Conservation (phyloP, 1,140 invertebrate genomes). For the Apolygus lucorum region DNA sequence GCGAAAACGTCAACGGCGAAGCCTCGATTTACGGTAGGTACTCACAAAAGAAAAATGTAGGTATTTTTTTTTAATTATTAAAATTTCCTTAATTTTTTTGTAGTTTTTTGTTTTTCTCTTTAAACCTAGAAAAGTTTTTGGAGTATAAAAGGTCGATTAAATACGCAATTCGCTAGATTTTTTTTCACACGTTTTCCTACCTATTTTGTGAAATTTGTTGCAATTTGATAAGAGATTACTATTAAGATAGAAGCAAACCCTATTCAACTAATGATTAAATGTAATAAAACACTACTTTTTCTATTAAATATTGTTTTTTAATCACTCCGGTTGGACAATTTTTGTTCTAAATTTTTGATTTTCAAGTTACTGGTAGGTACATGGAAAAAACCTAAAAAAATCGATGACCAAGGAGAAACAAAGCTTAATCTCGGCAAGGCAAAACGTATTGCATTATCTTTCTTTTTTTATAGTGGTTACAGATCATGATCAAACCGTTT, state of each 20-base stretch:
- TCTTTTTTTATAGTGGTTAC: neutral
- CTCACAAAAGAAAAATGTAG: too few relatives aligned
- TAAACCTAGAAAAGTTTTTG: neutral
- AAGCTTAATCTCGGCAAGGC: neutral
- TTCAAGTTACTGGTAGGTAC: too few relatives aligned
- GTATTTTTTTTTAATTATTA: too few relatives aligned
- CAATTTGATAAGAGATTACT: neutral
- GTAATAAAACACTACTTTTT: neutral
- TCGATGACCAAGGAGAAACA: neutral
- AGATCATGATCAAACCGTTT: neutral
- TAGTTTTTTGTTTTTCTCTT: neutral
- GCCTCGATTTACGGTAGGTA: too few relatives aligned
- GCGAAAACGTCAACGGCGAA: too few relatives aligned
- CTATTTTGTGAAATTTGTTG: neutral
- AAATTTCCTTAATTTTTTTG: too few relatives aligned
- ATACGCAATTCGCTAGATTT: neutral
- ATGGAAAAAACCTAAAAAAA: too few relatives aligned
- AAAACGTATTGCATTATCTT: neutral
- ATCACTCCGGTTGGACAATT: neutral
- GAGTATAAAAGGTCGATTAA: neutral
- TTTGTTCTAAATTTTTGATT: too few relatives aligned
- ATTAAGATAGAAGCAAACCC: slow-evolving; percentile 21
- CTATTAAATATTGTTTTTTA: neutral
- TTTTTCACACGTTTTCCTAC: neutral
- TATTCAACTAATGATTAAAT: neutral